Evolutionary conservation across 37 sponge, comb jelly and placozoan species (phyloP).

Genomic region (Hormiphora californensis): DNA sequence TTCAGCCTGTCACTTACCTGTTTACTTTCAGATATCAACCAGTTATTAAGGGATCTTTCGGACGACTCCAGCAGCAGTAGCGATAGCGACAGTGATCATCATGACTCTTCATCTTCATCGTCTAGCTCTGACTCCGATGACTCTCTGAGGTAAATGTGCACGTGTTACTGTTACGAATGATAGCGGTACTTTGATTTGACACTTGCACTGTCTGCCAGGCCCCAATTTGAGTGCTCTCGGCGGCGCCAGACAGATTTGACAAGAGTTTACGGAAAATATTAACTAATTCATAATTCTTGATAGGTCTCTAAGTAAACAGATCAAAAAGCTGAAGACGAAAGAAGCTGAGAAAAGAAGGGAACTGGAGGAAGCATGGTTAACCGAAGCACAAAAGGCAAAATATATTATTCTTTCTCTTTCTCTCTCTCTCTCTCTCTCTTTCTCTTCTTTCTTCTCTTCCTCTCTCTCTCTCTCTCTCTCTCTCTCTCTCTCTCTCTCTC

Average conservation of each 20-base stretch:
- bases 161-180: too few relatives aligned
- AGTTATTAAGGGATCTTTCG: background rate
- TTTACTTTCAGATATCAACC: background rate
- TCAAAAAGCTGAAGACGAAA: background rate
- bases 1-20: too few relatives aligned
- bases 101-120: background rate
- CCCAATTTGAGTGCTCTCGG: too few relatives aligned
- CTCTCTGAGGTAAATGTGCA: background rate
- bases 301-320: background rate
- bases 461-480: too few relatives aligned
- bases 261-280: background rate
- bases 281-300: background rate
- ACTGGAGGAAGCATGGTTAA: background rate
- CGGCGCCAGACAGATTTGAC: too few relatives aligned
- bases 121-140: background rate
- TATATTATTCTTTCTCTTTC: too few relatives aligned
- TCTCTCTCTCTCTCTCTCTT: too few relatives aligned
- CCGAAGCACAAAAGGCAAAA: constrained; percentile 4
- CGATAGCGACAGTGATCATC: background rate
- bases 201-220: too few relatives aligned
- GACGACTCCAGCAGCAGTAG: background rate
- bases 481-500: too few relatives aligned
- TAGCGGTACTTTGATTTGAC: too few relatives aligned
- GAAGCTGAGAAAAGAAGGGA: background rate
- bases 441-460: too few relatives aligned